Percentiles rank a stretch among this genome's conserved stretches.
phyloP scores from a whole-genome alignment of 2,113 vertebrate species.

The Riparia riparia region DNA sequence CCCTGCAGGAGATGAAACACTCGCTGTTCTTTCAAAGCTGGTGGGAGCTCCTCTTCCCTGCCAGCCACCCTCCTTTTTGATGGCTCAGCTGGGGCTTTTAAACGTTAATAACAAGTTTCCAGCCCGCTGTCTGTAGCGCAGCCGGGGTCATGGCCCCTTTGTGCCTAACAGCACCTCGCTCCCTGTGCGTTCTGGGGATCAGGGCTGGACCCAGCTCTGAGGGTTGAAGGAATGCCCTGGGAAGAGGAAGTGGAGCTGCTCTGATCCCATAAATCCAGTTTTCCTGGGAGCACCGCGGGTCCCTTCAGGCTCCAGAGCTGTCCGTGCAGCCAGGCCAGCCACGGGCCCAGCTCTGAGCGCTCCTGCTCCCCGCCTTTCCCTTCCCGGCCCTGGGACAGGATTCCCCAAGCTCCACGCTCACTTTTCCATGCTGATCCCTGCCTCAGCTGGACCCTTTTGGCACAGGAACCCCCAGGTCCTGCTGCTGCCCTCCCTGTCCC shows the following conservation, averaged over 20 bases:
- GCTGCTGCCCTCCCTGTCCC: not conserved
- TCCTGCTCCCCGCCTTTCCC: fast-evolving
- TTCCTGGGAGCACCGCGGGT: not conserved
- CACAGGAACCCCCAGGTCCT: not conserved
- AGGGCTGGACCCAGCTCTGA: not conserved
- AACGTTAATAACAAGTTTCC: not conserved
- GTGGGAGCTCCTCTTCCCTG: not conserved
- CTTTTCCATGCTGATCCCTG: not conserved
- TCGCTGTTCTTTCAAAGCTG: not conserved
- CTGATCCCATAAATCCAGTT: not conserved
- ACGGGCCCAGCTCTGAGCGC: fast-evolving
- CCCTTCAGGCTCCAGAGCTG: not conserved
- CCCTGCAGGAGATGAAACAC: not conserved
- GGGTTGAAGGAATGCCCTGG: not conserved
- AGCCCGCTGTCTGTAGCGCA: not conserved
- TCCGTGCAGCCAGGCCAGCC: not conserved
- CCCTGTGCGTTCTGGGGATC: not conserved
- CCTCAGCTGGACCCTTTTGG: not conserved
- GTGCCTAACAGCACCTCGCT: not conserved
- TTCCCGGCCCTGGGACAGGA: fast-evolving
- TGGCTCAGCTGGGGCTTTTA: not conserved
- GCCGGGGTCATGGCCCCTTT: not conserved
- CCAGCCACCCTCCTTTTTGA: not conserved
- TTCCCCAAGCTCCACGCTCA: not conserved
- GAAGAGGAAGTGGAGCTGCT: not conserved